phyloP scores from a whole-genome alignment of 2,113 vertebrate genomes.

The Orycteropus afer region DNA sequence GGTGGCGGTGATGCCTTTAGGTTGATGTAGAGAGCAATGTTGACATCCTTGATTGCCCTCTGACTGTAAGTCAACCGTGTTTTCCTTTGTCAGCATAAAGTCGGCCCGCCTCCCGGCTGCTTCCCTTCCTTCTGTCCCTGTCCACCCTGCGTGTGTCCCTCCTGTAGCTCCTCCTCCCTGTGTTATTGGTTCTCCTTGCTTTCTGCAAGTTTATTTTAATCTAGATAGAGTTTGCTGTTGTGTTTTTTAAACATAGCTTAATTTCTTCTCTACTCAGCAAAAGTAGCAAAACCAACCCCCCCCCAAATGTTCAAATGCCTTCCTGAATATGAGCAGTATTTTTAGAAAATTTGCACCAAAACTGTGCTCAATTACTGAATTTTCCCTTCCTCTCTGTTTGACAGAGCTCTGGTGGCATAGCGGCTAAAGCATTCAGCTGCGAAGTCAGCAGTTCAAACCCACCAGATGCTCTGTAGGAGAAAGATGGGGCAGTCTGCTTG shows the following conservation, averaged over 20 bases:
- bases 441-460: too few species aligned
- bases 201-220: slow-evolving; percentile 32
- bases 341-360: background rate
- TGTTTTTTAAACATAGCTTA: background rate
- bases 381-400: background rate
- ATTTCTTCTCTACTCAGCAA: slow-evolving; percentile 46
- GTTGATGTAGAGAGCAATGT: slow-evolving; percentile 87
- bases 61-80: slow-evolving; percentile 87
- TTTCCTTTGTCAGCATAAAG: background rate
- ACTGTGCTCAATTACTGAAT: background rate
- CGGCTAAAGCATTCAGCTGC: too few species aligned
- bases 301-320: background rate
- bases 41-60: slow-evolving; percentile 90
- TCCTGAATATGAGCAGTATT: slow-evolving; percentile 79
- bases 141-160: slow-evolving; percentile 24
- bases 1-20: slow-evolving; percentile 76
- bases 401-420: too few species aligned
- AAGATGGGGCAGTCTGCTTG: too few species aligned
- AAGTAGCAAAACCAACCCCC: background rate
- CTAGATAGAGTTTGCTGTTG: background rate
- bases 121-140: background rate
- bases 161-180: fast-evolving
- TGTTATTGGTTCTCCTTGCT: slow-evolving; percentile 37
- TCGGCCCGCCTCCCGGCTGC: background rate
- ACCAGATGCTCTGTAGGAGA: too few species aligned